A percentile compares a stretch with the other conserved stretches of the same genome.
phyloP scores from a whole-genome alignment of 2,888 invertebrate species.

The Palloptera scutellata region DNA sequence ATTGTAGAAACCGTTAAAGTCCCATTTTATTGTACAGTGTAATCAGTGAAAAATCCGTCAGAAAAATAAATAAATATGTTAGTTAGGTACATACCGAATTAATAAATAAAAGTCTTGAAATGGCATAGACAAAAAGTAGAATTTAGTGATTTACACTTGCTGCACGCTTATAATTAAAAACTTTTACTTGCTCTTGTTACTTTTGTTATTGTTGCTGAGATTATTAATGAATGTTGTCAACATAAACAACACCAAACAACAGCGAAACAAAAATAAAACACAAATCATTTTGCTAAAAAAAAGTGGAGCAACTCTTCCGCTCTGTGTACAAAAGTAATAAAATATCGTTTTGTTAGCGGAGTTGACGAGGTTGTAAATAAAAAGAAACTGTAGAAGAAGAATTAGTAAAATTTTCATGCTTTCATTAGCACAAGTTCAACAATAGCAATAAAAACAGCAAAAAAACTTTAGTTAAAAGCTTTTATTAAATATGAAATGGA shows the following conservation, averaged over 20 bases:
- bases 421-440: slow-evolving; percentile 47
- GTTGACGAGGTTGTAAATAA: not conserved
- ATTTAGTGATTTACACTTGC: not conserved
- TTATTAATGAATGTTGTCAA: slow-evolving; percentile 4
- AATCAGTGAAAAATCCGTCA: too few relatives aligned
- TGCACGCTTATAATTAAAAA: slow-evolving; percentile 9
- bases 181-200: slow-evolving; percentile 5
- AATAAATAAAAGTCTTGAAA: too few relatives aligned
- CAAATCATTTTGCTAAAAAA: slow-evolving; percentile 35
- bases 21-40: too few relatives aligned
- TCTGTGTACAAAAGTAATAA: too few relatives aligned
- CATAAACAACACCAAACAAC: not conserved
- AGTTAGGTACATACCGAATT: too few relatives aligned
- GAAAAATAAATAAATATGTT: too few relatives aligned
- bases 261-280: not conserved
- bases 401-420: slow-evolving; percentile 48
- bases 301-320: slow-evolving; percentile 48
- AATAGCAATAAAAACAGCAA: not conserved
- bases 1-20: too few relatives aligned
- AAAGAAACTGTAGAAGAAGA: slow-evolving; percentile 37
- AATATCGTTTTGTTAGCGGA: too few relatives aligned
- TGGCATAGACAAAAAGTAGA: too few relatives aligned
- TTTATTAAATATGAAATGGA: not conserved
- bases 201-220: slow-evolving; percentile 2
- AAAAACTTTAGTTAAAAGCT: too few relatives aligned